Percentiles rank a stretch among this genome's conserved stretches.
Conservation (phyloP, 2,888 invertebrate species). For the Yponomeuta cagnagella region DNA sequence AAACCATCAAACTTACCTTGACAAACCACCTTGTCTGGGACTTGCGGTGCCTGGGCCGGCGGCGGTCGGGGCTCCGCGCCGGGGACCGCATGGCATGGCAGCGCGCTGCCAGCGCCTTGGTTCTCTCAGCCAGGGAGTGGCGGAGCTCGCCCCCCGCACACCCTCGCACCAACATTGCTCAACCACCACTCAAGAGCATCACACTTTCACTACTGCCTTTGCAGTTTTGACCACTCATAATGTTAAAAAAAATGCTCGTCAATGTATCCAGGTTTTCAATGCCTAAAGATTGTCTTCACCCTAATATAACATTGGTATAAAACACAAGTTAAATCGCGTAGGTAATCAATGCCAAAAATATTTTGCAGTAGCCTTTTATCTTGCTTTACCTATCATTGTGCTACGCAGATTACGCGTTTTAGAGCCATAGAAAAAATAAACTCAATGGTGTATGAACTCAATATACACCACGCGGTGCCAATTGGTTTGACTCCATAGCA, state of each 20-base stretch:
- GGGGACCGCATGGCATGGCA: slow-evolving; percentile 67
- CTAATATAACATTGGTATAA: neutral
- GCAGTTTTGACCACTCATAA: slow-evolving; percentile 33
- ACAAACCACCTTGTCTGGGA: slow-evolving; percentile 81
- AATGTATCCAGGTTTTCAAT: neutral
- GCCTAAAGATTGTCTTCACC: neutral
- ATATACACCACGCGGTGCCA: neutral
- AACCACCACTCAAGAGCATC: slow-evolving; percentile 38
- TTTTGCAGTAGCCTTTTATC: no score
- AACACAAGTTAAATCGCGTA: neutral
- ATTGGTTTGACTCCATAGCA: neutral
- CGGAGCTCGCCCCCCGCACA: slow-evolving; percentile 66
- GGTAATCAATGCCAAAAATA: no score
- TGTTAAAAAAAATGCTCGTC: slow-evolving; percentile 6
- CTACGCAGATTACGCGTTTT: neutral
- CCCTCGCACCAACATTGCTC: slow-evolving; percentile 65
- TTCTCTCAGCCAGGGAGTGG: slow-evolving; percentile 68
- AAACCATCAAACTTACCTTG: slow-evolving; percentile 75
- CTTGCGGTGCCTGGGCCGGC: slow-evolving; percentile 66
- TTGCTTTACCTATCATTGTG: no score
- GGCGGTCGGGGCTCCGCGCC: slow-evolving; percentile 43
- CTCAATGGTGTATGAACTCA: neutral
- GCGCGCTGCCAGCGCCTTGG: slow-evolving; percentile 67
- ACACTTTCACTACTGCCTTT: slow-evolving; percentile 21
- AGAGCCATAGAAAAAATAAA: neutral